These are phyloP conservation scores for Pyrocephalus nanus DNA, from an alignment of 2,797 vertebrate species.

Conservation along the genomic window DNA sequence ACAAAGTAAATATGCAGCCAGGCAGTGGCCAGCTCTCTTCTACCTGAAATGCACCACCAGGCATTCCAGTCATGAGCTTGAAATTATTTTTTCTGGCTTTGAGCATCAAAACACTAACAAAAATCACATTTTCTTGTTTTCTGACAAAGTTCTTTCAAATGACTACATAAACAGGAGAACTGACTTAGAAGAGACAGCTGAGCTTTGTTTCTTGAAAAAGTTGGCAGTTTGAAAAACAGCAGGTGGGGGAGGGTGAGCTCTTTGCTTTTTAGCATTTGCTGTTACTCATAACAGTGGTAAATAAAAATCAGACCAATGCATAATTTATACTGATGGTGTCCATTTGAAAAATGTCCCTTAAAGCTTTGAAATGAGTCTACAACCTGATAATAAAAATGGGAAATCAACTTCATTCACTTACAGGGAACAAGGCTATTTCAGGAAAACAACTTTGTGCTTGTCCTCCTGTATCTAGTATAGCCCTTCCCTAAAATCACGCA, in stretches of 20 bases:
- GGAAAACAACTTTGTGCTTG: neutral
- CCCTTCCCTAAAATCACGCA: neutral
- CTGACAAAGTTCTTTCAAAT: neutral
- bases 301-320: neutral
- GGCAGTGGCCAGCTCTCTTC: neutral
- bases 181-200: accelerated
- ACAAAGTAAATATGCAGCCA: neutral
- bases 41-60: neutral
- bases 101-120: neutral
- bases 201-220: neutral
- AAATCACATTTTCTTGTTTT: neutral
- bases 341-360: neutral
- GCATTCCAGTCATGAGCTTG: neutral
- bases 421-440: neutral
- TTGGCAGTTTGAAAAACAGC: neutral
- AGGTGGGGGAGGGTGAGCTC: neutral
- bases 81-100: neutral
- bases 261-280: neutral
- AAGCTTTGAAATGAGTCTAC: neutral
- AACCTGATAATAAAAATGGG: neutral
- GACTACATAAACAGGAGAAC: neutral
- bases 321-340: neutral
- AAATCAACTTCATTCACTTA: neutral
- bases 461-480: neutral
- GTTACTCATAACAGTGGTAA: neutral